Evolutionary conservation across 2,888 invertebrate genomes (phyloP), one percentile per base, ranked within the genome.

Genomic region (Noctua pronuba): DNA sequence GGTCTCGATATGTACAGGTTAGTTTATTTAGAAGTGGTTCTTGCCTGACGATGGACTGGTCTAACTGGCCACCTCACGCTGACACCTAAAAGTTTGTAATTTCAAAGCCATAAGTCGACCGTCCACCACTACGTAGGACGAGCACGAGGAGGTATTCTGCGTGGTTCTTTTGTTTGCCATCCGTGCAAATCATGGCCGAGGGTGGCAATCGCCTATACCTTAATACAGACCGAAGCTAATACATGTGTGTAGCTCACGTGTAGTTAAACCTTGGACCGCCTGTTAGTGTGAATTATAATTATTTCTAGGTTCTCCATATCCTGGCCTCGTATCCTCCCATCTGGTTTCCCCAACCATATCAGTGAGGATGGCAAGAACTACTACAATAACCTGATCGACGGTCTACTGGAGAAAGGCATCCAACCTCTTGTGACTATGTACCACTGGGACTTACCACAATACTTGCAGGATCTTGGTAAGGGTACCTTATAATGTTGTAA

Each of bases 1-100:
- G 95, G 95, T 0, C 92, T 97, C 0, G 86, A 97, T 68, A 95
- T 95, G 77, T 97, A 95, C 80, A 93, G 94, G 95, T 94, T 6
- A 41, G 65, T 72, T 35, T 62, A 24, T 62, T 62, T 35, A 31
- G 11, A 62, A 62, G 21, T 62, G 11, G 5, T 1, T 21, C 31
- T 28, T 35, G 4, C 0, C 21, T 62, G 62, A 18, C 31, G 60
- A 31, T 60, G 31, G 8, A 60, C 18, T 18, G 31, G 60, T 31
- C 28, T 60, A 4, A 60, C 7, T 58, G 16, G 28, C 28, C 28
- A 13, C 55, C 11, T 13, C 55, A n/a, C n/a, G 5, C n/a, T 55
- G n/a, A 58, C 18, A 18, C 58, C 18, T 31, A 31, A 28, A 0
- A 28, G 28, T 55, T 24, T 55, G 2, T 16, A n/a, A 11, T 16